Base-by-base conservation (phyloP, 2,888 invertebrate genomes). In the Leptopilina drosophilae region DNA sequence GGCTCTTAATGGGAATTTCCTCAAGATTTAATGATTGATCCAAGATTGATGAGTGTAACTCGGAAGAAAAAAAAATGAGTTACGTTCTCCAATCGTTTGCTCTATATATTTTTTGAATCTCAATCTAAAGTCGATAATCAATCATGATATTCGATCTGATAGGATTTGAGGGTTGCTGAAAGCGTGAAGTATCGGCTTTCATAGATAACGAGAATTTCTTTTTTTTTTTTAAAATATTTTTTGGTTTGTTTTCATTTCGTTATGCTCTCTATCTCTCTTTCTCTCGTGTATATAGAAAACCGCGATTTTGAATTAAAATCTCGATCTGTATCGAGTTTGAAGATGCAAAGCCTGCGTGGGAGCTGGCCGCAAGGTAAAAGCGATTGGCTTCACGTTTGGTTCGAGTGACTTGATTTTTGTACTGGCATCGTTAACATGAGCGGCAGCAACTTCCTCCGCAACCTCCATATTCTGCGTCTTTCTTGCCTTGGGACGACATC, bases 401-500 rank as follows among this genome's bases (percentile, higher is more conserved):
- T 78, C 56, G 14, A 62, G 65, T 6, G 81, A 65, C 46, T 81
- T 80, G 53, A 33, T 62, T 56, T 77, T 64, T 53, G 53, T 7
- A 73, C 1, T 9, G 14, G 26, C 8, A 26, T 33, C 20, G 53
- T 14, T 9, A 46, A 46, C 46, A 46, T 46, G 7, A 73, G 15
- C 20, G 26, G 15, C 65, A 73, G 49, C 67, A 26, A 42, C 53
- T 69, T 85, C 81, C 33, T 7, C 46, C 46, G 46, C 9, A 9
- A 46, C 9, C 1, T 46, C 46, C 46, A 46, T 46, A 46, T 46
- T 46, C 46, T 46, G 46, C 7, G 59, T 5, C 15, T 59, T n/a
- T 59, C 82, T 87, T 0, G 94, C 93, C 80, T 93, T 93, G 86
- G 94, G 95, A 85, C 95, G 94, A 92, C 95, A 95, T 86, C 96